Conservation (phyloP, 2,888 invertebrate genomes). For the Chloroclysta siterata region DNA sequence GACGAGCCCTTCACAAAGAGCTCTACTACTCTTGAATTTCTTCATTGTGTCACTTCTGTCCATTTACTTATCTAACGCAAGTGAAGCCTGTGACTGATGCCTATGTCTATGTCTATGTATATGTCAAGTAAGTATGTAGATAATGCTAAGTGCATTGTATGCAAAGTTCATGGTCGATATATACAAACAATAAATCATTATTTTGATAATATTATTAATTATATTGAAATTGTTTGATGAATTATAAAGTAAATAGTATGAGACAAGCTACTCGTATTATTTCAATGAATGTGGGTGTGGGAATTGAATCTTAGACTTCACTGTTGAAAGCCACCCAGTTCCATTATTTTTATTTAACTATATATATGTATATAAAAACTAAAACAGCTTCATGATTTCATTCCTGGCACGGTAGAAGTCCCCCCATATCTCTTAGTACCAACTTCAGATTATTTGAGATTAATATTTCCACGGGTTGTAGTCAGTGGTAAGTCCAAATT, state of each 20-base stretch:
- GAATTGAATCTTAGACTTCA: conserved; percentile 1
- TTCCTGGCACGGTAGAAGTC: too few relatives aligned
- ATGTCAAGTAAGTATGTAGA: neutral
- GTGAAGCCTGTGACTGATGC: neutral
- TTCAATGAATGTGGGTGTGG: conserved; percentile 7
- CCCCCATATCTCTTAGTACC: too few relatives aligned
- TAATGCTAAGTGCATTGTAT: conserved; percentile 10
- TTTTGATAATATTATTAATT: conserved; percentile 14
- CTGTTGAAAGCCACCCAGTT: neutral
- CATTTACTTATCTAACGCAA: too few relatives aligned
- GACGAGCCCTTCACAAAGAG: too few relatives aligned
- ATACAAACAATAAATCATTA: conserved; percentile 13
- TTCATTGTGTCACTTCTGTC: too few relatives aligned
- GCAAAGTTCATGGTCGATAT: conserved; percentile 17
- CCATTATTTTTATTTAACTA: too few relatives aligned
- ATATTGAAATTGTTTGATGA: conserved; percentile 7
- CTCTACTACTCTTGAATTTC: too few relatives aligned
- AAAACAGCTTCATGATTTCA: too few relatives aligned
- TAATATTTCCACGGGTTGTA: too few relatives aligned
- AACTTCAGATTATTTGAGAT: too few relatives aligned
- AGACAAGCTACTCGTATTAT: conserved; percentile 11
- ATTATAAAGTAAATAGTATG: neutral
- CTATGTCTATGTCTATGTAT: neutral
- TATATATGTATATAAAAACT: too few relatives aligned
- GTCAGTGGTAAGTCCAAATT: too few relatives aligned